phyloP scores from a whole-genome alignment of 2,888 invertebrate genomes.

The Lycia hirtaria region DNA sequence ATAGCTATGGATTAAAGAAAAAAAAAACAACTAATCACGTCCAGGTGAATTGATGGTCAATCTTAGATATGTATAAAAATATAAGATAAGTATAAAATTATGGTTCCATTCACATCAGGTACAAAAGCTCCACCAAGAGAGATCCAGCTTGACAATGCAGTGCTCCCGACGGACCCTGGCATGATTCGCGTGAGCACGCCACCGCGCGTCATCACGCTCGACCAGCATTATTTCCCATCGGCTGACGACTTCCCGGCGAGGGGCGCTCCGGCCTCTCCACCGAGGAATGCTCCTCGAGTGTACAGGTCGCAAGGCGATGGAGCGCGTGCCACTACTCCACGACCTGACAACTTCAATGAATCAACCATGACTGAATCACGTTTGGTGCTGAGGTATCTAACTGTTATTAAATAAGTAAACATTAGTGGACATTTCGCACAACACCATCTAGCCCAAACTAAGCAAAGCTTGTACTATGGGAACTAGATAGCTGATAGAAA shows the following conservation, averaged over 20 bases:
- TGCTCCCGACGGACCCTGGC: slow-evolving; percentile 89
- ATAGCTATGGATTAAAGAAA: too few species aligned
- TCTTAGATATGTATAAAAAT: not conserved
- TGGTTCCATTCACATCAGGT: slow-evolving; percentile 75
- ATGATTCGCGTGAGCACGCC: slow-evolving; percentile 95
- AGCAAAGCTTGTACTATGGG: too few species aligned
- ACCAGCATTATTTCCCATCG: slow-evolving; percentile 93
- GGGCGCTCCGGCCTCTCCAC: slow-evolving; percentile 68
- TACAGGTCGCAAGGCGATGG: slow-evolving; percentile 75
- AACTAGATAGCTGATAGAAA: too few species aligned
- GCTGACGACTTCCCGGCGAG: slow-evolving; percentile 36
- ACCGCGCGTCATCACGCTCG: slow-evolving; percentile 94
- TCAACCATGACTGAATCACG: slow-evolving; percentile 80
- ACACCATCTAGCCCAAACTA: too few species aligned
- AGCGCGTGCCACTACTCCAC: slow-evolving; percentile 67
- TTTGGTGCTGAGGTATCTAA: slow-evolving; percentile 70
- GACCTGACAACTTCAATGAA: slow-evolving; percentile 74
- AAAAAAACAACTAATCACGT: too few species aligned
- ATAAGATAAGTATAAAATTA: not conserved
- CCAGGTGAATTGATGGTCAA: too few species aligned
- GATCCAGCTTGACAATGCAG: slow-evolving; percentile 93
- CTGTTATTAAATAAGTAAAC: too few species aligned
- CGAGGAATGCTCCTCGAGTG: slow-evolving; percentile 62
- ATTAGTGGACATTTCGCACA: too few species aligned
- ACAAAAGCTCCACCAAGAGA: slow-evolving; percentile 95